A percentile compares a stretch with the other conserved stretches of the same genome.
Evolutionary conservation across 1,140 invertebrate genomes (phyloP).

Genomic region (Philopotamus ludificatus): DNA sequence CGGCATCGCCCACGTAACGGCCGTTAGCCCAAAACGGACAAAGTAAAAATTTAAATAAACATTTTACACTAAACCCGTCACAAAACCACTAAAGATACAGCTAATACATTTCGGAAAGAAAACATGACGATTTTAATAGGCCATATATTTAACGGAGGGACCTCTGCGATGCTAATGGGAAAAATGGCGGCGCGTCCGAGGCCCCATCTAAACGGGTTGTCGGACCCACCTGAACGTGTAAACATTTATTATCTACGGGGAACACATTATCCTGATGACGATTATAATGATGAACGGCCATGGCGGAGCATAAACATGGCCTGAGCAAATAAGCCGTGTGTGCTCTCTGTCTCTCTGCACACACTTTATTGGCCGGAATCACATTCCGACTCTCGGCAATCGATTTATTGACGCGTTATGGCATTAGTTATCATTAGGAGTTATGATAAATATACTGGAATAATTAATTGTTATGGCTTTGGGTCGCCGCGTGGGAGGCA

Average conservation of each 20-base stretch:
- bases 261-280: slow-evolving; percentile 4
- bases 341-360: too few relatives aligned
- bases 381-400: neutral
- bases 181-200: neutral
- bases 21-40: too few relatives aligned
- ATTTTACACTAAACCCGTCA: neutral
- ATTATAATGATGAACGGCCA: neutral
- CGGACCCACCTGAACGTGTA: slow-evolving; percentile 29
- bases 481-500: too few relatives aligned
- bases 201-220: slow-evolving; percentile 28
- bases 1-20: too few relatives aligned
- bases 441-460: too few relatives aligned
- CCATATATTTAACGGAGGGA: slow-evolving; percentile 3
- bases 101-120: neutral
- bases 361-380: neutral
- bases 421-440: neutral
- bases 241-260: slow-evolving; percentile 17
- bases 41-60: too few relatives aligned
- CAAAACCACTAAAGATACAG: neutral
- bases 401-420: neutral
- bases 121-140: neutral
- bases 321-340: too few relatives aligned
- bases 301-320: slow-evolving; percentile 13
- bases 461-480: too few relatives aligned
- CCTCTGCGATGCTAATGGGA: neutral